Evolutionary conservation across 1,140 invertebrate species (phyloP).

Genomic region (Plodia interpunctella): DNA sequence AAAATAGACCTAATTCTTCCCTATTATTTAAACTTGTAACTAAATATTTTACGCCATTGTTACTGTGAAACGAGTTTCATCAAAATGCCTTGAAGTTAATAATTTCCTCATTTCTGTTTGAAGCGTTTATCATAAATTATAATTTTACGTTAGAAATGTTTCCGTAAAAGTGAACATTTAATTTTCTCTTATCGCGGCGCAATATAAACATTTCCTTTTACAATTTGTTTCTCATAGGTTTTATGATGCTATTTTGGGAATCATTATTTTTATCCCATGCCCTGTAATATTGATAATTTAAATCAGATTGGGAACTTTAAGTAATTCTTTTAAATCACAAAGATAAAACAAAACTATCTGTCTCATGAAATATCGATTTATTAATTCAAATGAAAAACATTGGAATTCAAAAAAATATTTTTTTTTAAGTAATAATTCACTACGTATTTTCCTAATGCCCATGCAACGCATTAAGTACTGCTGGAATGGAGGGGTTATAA

Average conservation of each 20-base stretch:
- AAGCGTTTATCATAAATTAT: background rate
- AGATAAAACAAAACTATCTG: too few relatives aligned
- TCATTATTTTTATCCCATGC: background rate
- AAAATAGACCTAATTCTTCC: too few relatives aligned
- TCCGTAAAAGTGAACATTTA: background rate
- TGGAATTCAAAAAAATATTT: too few relatives aligned
- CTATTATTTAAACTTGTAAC: background rate
- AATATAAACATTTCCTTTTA: background rate
- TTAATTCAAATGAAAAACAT: too few relatives aligned
- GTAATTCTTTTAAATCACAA: too few relatives aligned
- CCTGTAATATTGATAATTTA: too few relatives aligned
- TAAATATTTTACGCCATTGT: background rate
- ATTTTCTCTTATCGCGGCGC: background rate
- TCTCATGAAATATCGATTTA: too few relatives aligned
- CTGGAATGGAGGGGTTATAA: too few relatives aligned
- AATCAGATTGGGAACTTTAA: too few relatives aligned
- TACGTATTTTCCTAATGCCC: too few relatives aligned
- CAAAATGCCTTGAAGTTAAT: background rate
- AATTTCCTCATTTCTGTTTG: background rate
- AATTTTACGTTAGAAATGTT: background rate
- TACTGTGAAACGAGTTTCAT: background rate
- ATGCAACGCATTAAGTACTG: too few relatives aligned
- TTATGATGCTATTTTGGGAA: background rate
- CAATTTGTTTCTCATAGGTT: background rate
- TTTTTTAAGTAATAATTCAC: too few relatives aligned